These are phyloP conservation scores for Bimastos eiseni DNA, from an alignment of 2,888 invertebrate genomes.

Conservation along the genomic window DNA sequence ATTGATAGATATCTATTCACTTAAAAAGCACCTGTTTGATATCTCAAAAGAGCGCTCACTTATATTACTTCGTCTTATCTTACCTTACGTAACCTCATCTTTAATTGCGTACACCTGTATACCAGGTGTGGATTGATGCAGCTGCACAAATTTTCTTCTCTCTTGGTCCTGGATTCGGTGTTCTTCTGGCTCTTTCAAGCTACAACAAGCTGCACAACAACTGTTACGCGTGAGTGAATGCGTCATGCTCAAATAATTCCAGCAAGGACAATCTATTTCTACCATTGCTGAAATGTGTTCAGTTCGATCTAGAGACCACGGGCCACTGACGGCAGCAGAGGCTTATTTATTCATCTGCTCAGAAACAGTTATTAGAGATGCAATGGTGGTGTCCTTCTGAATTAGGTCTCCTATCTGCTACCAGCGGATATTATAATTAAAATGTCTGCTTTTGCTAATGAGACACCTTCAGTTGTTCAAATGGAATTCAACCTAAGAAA, in stretches of 20 bases:
- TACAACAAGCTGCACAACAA: conserved; percentile 94
- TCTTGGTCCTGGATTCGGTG: conserved; percentile 88
- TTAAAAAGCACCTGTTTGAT: neutral
- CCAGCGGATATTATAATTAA: no score
- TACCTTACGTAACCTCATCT: neutral
- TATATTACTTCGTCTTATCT: neutral
- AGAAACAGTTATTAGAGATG: no score
- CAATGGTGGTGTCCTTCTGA: no score
- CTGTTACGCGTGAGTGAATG: conserved; percentile 40
- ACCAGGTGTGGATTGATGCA: conserved; percentile 89
- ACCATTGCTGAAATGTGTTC: neutral
- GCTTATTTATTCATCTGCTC: no score
- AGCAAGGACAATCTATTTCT: neutral
- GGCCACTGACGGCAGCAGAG: neutral
- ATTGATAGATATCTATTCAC: neutral
- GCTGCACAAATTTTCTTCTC: conserved; percentile 93
- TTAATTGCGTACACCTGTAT: neutral
- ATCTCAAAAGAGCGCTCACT: neutral
- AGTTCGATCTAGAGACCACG: neutral
- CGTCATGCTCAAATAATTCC: neutral
- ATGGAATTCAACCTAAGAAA: no score
- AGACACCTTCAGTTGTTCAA: no score
- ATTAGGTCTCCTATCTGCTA: no score
- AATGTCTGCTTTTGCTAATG: no score
- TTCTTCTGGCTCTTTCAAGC: conserved; percentile 83